Conservation (phyloP, 1,140 invertebrate species). For the Polyergus mexicanus region DNA sequence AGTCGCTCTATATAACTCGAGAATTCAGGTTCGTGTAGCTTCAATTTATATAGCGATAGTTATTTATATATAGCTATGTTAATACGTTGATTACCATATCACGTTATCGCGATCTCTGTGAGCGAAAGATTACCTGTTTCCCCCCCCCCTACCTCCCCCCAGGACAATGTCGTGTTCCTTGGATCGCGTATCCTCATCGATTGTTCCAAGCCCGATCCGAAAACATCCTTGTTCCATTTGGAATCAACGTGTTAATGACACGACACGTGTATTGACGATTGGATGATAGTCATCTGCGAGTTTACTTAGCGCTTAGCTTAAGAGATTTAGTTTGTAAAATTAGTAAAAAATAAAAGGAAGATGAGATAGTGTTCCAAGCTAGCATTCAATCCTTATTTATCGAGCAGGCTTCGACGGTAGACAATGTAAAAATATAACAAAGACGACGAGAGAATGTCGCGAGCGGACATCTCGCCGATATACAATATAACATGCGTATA, state of each 20-base stretch:
- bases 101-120: constrained; percentile 14
- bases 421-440: constrained; percentile 35
- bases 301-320: constrained; percentile 53
- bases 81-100: constrained; percentile 35
- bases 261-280: constrained; percentile 32
- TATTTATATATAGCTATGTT: background rate
- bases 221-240: background rate
- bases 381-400: constrained; percentile 30
- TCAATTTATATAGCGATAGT: constrained; percentile 33
- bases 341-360: background rate
- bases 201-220: constrained; percentile 6
- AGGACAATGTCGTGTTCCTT: background rate
- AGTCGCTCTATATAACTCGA: background rate
- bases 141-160: background rate
- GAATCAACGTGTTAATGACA: constrained; percentile 49
- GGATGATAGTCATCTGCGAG: constrained; percentile 25
- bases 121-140: background rate
- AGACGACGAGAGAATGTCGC: background rate
- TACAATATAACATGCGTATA: background rate
- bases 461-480: constrained; percentile 7
- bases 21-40: constrained; percentile 23
- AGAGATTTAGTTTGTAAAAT: constrained; percentile 46
- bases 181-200: background rate
- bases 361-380: constrained; percentile 24
- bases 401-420: constrained; percentile 39